These are phyloP conservation scores for Ammodytes dubius DNA, from an alignment of 2,113 vertebrate genomes.

Conservation along the genomic window DNA sequence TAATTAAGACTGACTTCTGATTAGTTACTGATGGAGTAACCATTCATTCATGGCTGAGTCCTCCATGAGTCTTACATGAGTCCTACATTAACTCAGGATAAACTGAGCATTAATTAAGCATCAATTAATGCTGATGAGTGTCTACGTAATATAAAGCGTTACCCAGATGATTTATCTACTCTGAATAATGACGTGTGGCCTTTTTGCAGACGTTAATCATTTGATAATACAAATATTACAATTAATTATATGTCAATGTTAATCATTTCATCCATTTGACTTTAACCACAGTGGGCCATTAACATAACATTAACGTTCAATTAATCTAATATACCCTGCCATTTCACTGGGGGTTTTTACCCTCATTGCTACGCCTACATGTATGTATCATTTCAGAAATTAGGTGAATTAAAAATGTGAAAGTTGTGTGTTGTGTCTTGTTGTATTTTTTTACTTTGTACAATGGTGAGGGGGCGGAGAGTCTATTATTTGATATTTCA, in stretches of 20 bases:
- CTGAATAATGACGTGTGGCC: conserved; percentile 14
- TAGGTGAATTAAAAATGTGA: conserved; percentile 44
- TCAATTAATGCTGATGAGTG: no score
- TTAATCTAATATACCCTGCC: conserved; percentile 25
- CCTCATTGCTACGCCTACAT: conserved; percentile 22
- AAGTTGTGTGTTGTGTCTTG: conserved; percentile 22
- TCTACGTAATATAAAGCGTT: no score
- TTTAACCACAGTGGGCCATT: conserved; percentile 40
- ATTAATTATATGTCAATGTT: conserved; percentile 38
- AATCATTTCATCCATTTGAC: conserved; percentile 39
- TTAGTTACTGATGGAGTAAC: no score
- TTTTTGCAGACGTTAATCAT: conserved; percentile 27
- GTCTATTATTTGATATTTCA: conserved; percentile 64
- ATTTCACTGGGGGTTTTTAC: conserved; percentile 17
- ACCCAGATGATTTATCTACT: conserved; percentile 8
- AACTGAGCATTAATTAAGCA: no score
- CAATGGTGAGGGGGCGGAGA: conserved; percentile 57
- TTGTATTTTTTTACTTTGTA: conserved; percentile 62
- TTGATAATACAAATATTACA: conserved; percentile 40
- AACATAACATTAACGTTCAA: conserved; percentile 57
- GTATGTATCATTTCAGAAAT: conserved; percentile 26
- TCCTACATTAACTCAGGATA: no score
- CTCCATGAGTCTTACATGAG: no score
- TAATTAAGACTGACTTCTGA: no score
- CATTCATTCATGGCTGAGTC: no score